Evolutionary conservation across 1,140 invertebrate genomes (phyloP).

Genomic region (Musca domestica): DNA sequence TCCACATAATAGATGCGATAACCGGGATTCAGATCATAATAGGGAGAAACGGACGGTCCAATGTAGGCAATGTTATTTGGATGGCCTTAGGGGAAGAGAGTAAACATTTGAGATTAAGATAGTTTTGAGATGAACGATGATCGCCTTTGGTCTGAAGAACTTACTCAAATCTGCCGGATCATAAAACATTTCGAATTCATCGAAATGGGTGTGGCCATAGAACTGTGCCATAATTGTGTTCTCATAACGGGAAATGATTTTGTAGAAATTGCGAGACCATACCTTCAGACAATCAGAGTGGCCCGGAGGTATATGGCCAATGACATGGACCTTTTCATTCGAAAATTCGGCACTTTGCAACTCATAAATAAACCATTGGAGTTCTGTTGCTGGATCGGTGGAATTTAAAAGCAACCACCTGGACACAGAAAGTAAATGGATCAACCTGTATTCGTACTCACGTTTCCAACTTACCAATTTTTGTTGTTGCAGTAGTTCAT

Average conservation of each 20-base stretch:
- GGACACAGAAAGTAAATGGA: background rate
- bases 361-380: conserved; percentile 94
- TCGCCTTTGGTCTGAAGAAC: conserved; percentile 14
- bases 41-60: conserved; percentile 89
- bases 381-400: conserved; percentile 90
- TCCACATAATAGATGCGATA: conserved; percentile 96
- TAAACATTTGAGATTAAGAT: conserved; percentile 10
- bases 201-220: conserved; percentile 93
- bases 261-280: conserved; percentile 90
- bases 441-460: background rate
- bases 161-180: conserved; percentile 74
- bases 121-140: too few relatives aligned
- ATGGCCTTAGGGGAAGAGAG: conserved; percentile 56
- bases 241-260: conserved; percentile 87
- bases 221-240: conserved; percentile 89
- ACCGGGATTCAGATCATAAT: conserved; percentile 88
- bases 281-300: conserved; percentile 89
- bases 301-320: conserved; percentile 96
- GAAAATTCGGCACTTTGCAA: conserved; percentile 90
- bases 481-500: conserved; percentile 96
- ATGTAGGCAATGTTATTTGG: conserved; percentile 87
- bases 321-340: conserved; percentile 93
- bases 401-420: conserved; percentile 90
- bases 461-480: conserved; percentile 68
- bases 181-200: conserved; percentile 93